Evolutionary conservation across 2,888 invertebrate species (phyloP), one percentile per base, ranked within the genome.

Genomic region (Microctonus hyperodae): DNA sequence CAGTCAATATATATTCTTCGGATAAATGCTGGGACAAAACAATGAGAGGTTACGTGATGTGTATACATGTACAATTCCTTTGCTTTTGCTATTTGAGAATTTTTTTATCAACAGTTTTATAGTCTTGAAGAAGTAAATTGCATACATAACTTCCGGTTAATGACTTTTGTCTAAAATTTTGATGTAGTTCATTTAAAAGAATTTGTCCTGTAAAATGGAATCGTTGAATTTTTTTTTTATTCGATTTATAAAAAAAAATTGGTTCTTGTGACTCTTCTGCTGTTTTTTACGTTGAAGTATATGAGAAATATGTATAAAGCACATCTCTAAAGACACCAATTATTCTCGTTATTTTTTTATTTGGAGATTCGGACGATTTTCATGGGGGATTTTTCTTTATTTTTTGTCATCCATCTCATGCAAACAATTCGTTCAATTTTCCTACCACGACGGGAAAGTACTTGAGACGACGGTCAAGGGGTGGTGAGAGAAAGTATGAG

Each of bases 121-220:
- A 73, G 74, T 71, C 73, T 74, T 69, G 71, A 73, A 72, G 72
- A 77, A 75, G 73, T 73, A 73, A 74, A 44, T 44, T 16, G 44
- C 44, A 75, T 75, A 70, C 70, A 65, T 69, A 70, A 75, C 73
- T 76, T 73, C 75, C 73, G 73, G 75, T 72, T n/a, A 62, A 72
- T 74, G 74, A 75, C 74, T 73, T 44, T 44, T 16, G 44, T 16
- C 5, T 72, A 69, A 78, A 79, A 76, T 79, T 78, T 79, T 76
- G 75, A 78, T 77, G 77, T 75, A 78, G 75, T 77, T 74, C 70
- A 70, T 72, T n/a, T n/a, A n/a, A n/a, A n/a, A n/a, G n/a, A n/a
- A 7, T 28, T 28, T 28, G 28, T 28, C 7, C 3, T 28, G 28
- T 28, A 28, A 9, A 35, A 35, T 35, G 35, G n/a, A 37, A 35